Percentiles rank a stretch among this genome's conserved stretches.
Conservation (phyloP, 2,888 invertebrate genomes). For the Autographa gamma region DNA sequence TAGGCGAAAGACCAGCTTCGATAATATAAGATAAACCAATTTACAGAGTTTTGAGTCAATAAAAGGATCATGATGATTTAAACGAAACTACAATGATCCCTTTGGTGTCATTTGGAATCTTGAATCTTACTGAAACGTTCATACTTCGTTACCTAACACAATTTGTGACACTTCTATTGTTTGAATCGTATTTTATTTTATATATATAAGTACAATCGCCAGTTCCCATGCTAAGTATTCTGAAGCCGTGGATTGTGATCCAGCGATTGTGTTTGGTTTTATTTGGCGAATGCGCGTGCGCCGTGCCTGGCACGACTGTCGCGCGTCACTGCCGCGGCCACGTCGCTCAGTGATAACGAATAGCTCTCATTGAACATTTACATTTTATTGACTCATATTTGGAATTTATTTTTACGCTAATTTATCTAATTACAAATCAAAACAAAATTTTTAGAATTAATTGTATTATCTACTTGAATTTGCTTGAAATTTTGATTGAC, state of each 20-base stretch:
- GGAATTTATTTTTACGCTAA: neutral
- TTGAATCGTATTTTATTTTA: neutral
- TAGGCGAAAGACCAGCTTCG: too few species aligned
- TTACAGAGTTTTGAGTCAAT: too few species aligned
- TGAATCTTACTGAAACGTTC: too few species aligned
- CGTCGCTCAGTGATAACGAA: conserved; percentile 23
- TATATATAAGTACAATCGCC: conserved; percentile 31
- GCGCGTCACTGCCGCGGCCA: conserved; percentile 20
- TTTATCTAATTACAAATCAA: neutral
- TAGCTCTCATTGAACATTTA: conserved; percentile 29
- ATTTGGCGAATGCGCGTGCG: conserved; percentile 32
- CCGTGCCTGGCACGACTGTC: conserved; percentile 61
- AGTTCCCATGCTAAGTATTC: conserved; percentile 9
- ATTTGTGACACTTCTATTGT: too few species aligned
- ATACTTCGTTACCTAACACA: too few species aligned
- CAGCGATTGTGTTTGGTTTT: conserved; percentile 39
- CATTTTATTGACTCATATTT: neutral
- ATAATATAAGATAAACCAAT: neutral
- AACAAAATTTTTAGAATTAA: neutral
- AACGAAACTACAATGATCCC: too few species aligned
- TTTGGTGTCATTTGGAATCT: too few species aligned
- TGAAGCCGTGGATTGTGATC: conserved; percentile 18
- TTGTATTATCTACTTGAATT: neutral
- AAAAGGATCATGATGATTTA: too few species aligned
- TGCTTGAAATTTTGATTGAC: too few species aligned